Conservation (phyloP, 2,797 vertebrate genomes). For the Bufotes viridis region DNA sequence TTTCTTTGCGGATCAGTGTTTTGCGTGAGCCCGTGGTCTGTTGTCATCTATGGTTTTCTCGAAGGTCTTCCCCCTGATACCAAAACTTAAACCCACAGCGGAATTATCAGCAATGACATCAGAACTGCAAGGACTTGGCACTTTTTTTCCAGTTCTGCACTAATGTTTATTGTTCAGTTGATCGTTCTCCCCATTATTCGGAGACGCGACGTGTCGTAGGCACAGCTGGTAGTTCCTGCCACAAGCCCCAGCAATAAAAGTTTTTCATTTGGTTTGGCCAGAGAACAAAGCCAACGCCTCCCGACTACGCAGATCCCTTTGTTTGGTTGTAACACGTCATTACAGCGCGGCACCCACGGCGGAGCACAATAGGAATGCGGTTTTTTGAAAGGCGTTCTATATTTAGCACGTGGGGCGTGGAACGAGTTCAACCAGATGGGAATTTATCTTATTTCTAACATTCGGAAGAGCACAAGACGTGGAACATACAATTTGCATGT, state of each 20-base stretch:
- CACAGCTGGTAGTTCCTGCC: too few relatives aligned
- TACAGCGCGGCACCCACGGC: neutral
- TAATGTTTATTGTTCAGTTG: too few relatives aligned
- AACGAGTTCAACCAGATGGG: neutral
- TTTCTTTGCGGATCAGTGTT: too few relatives aligned
- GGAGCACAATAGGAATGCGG: neutral
- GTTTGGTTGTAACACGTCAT: neutral
- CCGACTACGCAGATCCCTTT: too few relatives aligned
- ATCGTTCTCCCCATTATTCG: neutral
- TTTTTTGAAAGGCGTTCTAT: neutral
- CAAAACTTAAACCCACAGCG: too few relatives aligned
- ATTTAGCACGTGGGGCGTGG: conserved; percentile 27
- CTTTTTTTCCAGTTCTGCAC: too few relatives aligned
- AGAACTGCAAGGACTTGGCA: too few relatives aligned
- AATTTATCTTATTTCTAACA: neutral
- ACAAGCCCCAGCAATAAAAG: too few relatives aligned
- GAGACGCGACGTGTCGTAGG: neutral
- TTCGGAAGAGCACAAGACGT: neutral
- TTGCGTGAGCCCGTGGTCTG: too few relatives aligned
- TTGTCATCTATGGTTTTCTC: too few relatives aligned
- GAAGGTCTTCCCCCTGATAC: too few relatives aligned
- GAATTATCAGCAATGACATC: too few relatives aligned
- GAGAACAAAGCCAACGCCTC: neutral
- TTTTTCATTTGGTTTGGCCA: neutral
- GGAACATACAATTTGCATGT: neutral